phyloP scores from a whole-genome alignment of 2,113 vertebrate species.

The Ctenomys sociabilis region DNA sequence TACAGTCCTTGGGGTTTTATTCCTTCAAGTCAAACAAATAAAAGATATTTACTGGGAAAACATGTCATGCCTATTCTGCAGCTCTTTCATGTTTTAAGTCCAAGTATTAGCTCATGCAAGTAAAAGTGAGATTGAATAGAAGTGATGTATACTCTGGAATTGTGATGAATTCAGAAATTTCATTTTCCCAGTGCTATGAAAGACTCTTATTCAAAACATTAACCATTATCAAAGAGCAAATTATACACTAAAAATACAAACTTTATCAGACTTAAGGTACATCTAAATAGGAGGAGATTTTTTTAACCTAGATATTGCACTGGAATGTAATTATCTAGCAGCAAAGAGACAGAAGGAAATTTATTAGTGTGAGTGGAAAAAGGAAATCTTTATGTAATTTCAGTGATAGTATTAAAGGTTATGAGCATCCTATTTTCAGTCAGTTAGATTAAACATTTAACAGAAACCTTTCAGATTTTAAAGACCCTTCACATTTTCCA shows the following conservation, averaged over 20 bases:
- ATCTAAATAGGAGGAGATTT: not conserved
- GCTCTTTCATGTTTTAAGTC: not conserved
- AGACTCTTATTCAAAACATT: not conserved
- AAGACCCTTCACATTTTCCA: not conserved
- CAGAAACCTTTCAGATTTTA: slow-evolving; percentile 3
- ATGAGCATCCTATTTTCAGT: not conserved
- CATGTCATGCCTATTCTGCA: not conserved
- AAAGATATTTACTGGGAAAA: not conserved
- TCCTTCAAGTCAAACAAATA: not conserved
- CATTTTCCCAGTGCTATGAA: not conserved
- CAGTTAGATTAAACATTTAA: not conserved
- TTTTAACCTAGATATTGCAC: not conserved
- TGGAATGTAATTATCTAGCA: not conserved
- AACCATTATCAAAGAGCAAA: not conserved
- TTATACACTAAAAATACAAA: slow-evolving; percentile 37
- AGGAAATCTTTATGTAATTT: not conserved
- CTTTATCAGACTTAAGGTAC: not conserved
- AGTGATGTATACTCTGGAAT: not conserved
- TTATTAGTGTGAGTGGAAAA: not conserved
- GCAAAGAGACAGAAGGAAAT: not conserved
- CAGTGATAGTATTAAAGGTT: not conserved
- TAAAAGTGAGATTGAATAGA: not conserved
- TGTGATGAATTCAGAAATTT: not conserved
- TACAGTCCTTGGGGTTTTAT: not conserved
- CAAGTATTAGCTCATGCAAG: not conserved